phyloP scores from a whole-genome alignment of 2,113 vertebrate species.

The Rhinoderma darwinii region DNA sequence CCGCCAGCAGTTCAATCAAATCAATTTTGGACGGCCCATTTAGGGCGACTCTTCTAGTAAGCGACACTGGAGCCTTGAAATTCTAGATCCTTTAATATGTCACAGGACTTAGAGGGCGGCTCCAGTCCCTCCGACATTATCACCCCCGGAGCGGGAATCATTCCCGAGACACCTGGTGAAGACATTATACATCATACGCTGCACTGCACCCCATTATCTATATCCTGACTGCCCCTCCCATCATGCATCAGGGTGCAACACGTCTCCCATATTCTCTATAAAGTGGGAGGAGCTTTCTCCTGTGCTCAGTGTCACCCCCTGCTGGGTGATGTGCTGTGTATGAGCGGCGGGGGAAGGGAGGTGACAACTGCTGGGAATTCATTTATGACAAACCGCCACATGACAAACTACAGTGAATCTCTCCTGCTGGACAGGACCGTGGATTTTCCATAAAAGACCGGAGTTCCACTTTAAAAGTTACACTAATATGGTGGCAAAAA shows the following conservation, averaged over 20 bases:
- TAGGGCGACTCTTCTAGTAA: not conserved
- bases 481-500: no score
- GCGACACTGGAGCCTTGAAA: constrained; percentile 2
- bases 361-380: no score
- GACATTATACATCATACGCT: not conserved
- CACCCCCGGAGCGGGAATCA: not conserved
- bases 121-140: not conserved
- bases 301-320: no score
- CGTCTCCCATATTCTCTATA: not conserved
- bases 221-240: not conserved
- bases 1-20: not conserved
- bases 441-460: no score
- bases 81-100: not conserved
- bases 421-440: no score
- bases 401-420: no score
- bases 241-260: not conserved
- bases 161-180: not conserved
- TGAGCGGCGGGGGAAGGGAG: no score
- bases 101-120: not conserved
- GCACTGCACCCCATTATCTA: not conserved
- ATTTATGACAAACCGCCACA: no score
- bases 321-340: no score
- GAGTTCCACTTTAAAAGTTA: no score
- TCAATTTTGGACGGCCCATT: constrained; percentile 19
- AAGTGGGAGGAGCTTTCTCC: not conserved